Conservation (phyloP, 2,113 vertebrate species). For the Acinonyx jubatus region DNA sequence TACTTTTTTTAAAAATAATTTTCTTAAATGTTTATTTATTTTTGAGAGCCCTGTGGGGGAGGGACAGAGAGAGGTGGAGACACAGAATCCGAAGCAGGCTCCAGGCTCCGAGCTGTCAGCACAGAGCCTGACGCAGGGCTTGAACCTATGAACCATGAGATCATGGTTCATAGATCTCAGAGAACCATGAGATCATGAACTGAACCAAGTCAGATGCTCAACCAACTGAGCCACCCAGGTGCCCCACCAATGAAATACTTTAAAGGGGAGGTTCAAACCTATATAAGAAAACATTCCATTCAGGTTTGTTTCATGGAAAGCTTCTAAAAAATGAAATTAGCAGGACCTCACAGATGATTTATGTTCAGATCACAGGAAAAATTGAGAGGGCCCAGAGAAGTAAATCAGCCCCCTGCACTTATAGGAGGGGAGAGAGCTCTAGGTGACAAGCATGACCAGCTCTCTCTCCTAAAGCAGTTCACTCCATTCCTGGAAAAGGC, state of each 20-base stretch:
- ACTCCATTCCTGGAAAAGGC: constrained; percentile 63
- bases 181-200: no score
- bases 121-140: no score
- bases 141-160: no score
- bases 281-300: not conserved
- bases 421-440: not conserved
- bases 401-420: constrained; percentile 11
- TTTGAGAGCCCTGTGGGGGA: no score
- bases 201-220: no score
- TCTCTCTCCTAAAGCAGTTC: not conserved
- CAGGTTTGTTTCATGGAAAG: not conserved
- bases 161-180: no score
- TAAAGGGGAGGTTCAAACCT: not conserved
- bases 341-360: constrained; percentile 40
- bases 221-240: no score
- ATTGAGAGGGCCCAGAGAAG: not conserved
- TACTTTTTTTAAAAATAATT: not conserved
- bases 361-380: constrained; percentile 44
- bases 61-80: no score
- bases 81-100: no score
- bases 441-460: not conserved
- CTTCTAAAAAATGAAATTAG: constrained; percentile 23
- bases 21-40: no score
- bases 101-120: no score
- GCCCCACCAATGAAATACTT: not conserved